phyloP scores from a whole-genome alignment of 2,888 invertebrate genomes.

The Dicycla oo region DNA sequence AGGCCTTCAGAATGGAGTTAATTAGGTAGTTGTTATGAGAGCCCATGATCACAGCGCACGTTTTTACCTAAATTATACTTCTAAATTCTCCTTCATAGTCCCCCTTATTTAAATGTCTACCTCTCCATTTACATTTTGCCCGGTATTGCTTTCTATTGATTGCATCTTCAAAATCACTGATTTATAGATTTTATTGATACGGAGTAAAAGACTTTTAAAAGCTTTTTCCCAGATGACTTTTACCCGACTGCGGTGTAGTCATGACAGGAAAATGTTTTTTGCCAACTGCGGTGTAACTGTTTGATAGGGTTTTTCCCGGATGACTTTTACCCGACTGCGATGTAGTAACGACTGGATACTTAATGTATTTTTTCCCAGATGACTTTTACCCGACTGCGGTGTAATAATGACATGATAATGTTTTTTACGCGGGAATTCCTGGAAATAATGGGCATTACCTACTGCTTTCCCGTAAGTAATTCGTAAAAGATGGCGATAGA shows the following conservation, averaged over 20 bases:
- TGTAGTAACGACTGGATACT: constrained; percentile 34
- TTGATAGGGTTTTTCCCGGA: constrained; percentile 39
- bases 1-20: constrained; percentile 30
- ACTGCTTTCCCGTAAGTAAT: constrained; percentile 16
- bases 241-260: constrained; percentile 28
- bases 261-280: constrained; percentile 43
- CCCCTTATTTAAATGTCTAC: constrained; percentile 58
- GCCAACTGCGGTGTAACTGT: too few species aligned
- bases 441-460: constrained; percentile 21
- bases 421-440: constrained; percentile 20
- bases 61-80: constrained; percentile 58
- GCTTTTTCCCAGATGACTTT: constrained; percentile 40
- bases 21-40: constrained; percentile 50
- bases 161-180: constrained; percentile 58
- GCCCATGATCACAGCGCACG: constrained; percentile 39
- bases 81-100: constrained; percentile 54
- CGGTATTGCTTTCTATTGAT: constrained; percentile 62
- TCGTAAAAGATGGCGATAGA: neutral
- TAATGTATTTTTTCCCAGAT: constrained; percentile 38
- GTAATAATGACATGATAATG: constrained; percentile 42
- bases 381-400: constrained; percentile 34
- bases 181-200: constrained; percentile 51
- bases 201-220: constrained; percentile 49
- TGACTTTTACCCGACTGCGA: constrained; percentile 34
- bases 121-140: constrained; percentile 58